Base-by-base conservation (phyloP, 2,113 vertebrate species). In the Muscicapa adusta region DNA sequence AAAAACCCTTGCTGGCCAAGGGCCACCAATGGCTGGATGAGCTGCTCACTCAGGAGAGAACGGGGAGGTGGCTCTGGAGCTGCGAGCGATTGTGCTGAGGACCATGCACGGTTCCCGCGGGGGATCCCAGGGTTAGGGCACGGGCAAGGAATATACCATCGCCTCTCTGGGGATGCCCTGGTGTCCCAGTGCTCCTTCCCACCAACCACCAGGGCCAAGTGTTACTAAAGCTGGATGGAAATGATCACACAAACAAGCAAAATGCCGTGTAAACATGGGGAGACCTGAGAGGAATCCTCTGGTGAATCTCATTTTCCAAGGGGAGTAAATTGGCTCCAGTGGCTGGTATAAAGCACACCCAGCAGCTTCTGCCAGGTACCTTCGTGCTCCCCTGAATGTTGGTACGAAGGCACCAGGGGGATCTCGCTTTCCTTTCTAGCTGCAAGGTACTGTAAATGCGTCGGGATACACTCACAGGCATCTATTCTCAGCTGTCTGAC, bases 1-100 rank as follows among this genome's bases (percentile, higher is more conserved):
- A 94, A 94, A 92, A 91, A 22, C 40, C 75, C 62, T 50, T 90
- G 15, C 58, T 97, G 96, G 95, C 95, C 6, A 15, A 57, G 66
- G 58, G 86, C 93, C 94, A 84, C 58, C 1, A 2, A 60, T 67
- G 84, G 77, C 86, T 60, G 95, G 71, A 85, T 85, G 1, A 47
- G 58, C 91, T 6, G 10, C 23, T 38, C 38, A 5, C 53, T 31
- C 36, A 31, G 74, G 81, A 83, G 67, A 58, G 84, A 86, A 56
- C 31, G 40, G 74, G 78, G 77, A 89, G 58, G 85, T 5, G 50
- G 80, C 90, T 92, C 85, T 53, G 72, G 84, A 73, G 92, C 89
- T 57, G 65, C 0, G 24, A 45, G 33, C 2, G 1, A 24, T 31
- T 54, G 88, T 50, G 71, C 76, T 0, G 7, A 31, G 66, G 61